Percentiles rank a stretch among this genome's conserved stretches.
phyloP scores from a whole-genome alignment of 2,888 invertebrate species.

The Napeogenes inachia region DNA sequence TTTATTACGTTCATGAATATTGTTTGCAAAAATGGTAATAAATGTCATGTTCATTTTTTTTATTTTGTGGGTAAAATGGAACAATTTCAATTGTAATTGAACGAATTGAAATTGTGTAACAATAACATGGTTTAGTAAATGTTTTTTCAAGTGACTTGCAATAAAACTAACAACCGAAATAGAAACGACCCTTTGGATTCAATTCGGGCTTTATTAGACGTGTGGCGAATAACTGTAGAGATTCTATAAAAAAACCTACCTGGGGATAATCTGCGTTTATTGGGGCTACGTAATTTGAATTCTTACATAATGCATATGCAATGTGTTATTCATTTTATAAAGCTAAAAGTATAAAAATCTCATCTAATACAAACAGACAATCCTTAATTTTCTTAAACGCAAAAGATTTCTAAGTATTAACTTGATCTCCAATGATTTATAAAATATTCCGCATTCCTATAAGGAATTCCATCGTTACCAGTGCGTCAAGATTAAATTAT shows the following conservation, averaged over 20 bases:
- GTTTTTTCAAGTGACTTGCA: neutral
- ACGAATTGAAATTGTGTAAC: neutral
- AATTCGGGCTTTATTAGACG: slow-evolving; percentile 36
- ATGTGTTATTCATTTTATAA: too few species aligned
- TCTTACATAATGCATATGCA: too few species aligned
- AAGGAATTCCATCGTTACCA: slow-evolving; percentile 5
- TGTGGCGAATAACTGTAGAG: slow-evolving; percentile 35
- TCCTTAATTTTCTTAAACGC: too few species aligned
- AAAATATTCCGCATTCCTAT: too few species aligned
- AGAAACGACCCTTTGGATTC: slow-evolving; percentile 14
- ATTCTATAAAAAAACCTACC: slow-evolving; percentile 17
- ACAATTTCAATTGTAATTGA: slow-evolving; percentile 1
- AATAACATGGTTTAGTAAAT: neutral
- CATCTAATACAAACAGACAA: too few species aligned
- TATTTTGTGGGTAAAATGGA: neutral
- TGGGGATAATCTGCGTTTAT: slow-evolving; percentile 18
- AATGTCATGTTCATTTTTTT: slow-evolving; percentile 12
- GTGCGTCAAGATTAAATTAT: slow-evolving; percentile 21
- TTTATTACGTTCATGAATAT: neutral
- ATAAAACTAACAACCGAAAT: slow-evolving; percentile 10
- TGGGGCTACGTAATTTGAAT: too few species aligned
- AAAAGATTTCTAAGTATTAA: too few species aligned
- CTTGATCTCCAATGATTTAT: too few species aligned
- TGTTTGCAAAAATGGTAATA: neutral
- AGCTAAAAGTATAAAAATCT: too few species aligned